Percentiles rank a stretch among this genome's conserved stretches.
Evolutionary conservation across 2,888 invertebrate species (phyloP).

Genomic region (Cylloceria caligata): DNA sequence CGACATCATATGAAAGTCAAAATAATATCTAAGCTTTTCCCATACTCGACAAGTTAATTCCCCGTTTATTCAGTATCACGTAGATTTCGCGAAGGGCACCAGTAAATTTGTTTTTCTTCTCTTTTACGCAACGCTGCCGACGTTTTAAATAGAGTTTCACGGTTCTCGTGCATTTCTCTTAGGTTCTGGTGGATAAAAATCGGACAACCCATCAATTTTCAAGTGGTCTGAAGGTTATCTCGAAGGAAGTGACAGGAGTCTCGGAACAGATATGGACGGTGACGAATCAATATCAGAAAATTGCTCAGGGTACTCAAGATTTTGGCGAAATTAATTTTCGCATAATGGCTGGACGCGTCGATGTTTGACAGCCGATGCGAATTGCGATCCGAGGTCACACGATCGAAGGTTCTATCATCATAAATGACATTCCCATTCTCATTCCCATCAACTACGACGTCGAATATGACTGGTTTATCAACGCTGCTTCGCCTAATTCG

Average conservation of each 20-base stretch:
- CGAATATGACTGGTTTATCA: background rate
- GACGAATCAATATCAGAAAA: slow-evolving; percentile 90
- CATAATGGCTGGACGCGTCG: slow-evolving; percentile 87
- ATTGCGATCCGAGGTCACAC: slow-evolving; percentile 68
- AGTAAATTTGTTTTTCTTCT: no score
- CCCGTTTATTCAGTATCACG: no score
- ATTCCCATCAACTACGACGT: no score
- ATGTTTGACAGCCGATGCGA: slow-evolving; percentile 86
- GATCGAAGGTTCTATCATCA: background rate
- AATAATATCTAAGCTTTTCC: no score
- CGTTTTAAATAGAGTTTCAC: no score
- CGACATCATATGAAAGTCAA: no score
- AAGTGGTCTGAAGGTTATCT: slow-evolving; percentile 90
- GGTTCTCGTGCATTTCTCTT: no score
- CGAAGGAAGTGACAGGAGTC: slow-evolving; percentile 84
- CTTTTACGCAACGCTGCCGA: no score
- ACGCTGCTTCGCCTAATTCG: background rate
- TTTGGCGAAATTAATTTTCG: slow-evolving; percentile 88
- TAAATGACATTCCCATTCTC: no score
- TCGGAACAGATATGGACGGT: slow-evolving; percentile 89
- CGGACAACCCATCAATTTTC: slow-evolving; percentile 89
- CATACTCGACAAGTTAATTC: no score
- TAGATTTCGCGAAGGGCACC: no score
- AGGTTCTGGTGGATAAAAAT: slow-evolving; percentile 86
- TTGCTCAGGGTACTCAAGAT: slow-evolving; percentile 87